Conservation (phyloP, 2,888 invertebrate species). For the Synergus umbraculus region DNA sequence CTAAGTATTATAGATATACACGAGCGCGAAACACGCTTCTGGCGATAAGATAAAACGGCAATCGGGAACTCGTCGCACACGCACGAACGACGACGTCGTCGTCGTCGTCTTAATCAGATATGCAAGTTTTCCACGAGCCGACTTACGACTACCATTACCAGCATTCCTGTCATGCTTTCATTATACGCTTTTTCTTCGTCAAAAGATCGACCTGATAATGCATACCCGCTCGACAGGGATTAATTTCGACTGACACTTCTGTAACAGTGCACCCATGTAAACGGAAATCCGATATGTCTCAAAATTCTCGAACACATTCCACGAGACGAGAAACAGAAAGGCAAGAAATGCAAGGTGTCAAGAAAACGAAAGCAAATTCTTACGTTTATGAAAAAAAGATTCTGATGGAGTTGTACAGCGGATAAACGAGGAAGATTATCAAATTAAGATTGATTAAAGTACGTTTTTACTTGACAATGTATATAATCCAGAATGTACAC, state of each 20-base stretch:
- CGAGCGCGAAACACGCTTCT: slow-evolving; percentile 45
- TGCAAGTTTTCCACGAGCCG: slow-evolving; percentile 33
- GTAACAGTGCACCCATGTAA: slow-evolving; percentile 36
- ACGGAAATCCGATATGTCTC: slow-evolving; percentile 27
- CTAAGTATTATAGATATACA: slow-evolving; percentile 41
- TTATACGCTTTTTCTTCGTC: slow-evolving; percentile 39
- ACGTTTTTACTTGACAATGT: neutral
- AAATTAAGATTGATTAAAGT: slow-evolving; percentile 10
- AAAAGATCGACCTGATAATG: slow-evolving; percentile 29
- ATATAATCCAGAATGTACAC: neutral
- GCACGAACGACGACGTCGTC: slow-evolving; percentile 41
- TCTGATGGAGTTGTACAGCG: slow-evolving; percentile 22
- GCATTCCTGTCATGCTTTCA: slow-evolving; percentile 42
- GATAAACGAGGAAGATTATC: slow-evolving; percentile 5
- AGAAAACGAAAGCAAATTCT: slow-evolving; percentile 11
- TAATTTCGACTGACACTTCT: slow-evolving; percentile 38
- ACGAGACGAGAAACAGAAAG: neutral
- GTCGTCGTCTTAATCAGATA: slow-evolving; percentile 38
- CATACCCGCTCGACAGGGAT: slow-evolving; percentile 27
- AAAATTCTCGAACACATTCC: slow-evolving; percentile 24
- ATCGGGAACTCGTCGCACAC: slow-evolving; percentile 47
- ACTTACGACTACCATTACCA: slow-evolving; percentile 51
- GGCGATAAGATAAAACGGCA: slow-evolving; percentile 54
- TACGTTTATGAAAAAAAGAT: neutral
- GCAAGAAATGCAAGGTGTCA: neutral